Percentiles rank a stretch among this genome's conserved stretches.
These are phyloP conservation scores for Carollia perspicillata DNA, from an alignment of 2,113 vertebrate species.

Conservation along the genomic window DNA sequence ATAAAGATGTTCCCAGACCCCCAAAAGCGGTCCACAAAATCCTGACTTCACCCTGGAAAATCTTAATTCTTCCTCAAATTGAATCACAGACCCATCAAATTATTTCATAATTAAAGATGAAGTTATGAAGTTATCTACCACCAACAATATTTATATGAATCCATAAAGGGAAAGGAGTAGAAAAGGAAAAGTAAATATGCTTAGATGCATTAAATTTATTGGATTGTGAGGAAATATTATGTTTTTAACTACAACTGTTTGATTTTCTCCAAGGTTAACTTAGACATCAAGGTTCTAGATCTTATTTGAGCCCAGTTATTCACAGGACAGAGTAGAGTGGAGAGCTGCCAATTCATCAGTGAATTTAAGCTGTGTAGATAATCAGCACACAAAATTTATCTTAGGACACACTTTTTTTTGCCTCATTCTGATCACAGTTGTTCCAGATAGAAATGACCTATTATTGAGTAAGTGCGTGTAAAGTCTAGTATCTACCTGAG, in stretches of 20 bases:
- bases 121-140: neutral
- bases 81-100: neutral
- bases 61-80: constrained; percentile 4
- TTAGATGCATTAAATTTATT: neutral
- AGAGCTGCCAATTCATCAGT: neutral
- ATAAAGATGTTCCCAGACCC: neutral
- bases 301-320: neutral
- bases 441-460: constrained; percentile 22
- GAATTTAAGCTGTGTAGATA: neutral
- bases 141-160: neutral
- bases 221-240: neutral
- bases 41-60: neutral
- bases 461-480: neutral
- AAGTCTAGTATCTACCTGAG: neutral
- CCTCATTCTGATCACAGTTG: neutral
- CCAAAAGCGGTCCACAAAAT: neutral
- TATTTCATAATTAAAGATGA: neutral
- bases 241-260: neutral
- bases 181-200: neutral
- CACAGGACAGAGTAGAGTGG: neutral
- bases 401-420: neutral
- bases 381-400: neutral
- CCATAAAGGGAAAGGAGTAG: neutral
- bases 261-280: neutral
- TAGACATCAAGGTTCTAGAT: neutral